Percentiles rank a stretch among this genome's conserved stretches.
Evolutionary conservation across 2,888 invertebrate genomes (phyloP).

Genomic region (Heteromurus nitidus): DNA sequence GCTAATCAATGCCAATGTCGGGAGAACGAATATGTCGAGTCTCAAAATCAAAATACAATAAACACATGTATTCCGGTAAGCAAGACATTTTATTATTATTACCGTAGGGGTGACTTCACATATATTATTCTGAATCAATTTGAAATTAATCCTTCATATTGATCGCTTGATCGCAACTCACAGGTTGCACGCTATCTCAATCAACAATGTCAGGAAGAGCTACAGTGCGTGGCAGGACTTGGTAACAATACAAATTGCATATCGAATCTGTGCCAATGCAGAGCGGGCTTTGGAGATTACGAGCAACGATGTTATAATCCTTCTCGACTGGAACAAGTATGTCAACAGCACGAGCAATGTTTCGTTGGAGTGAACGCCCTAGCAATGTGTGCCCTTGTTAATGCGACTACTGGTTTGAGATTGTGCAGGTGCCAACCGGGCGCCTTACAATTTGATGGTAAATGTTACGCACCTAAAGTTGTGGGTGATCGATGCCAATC

Average conservation of each 20-base stretch:
- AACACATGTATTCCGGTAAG: background rate
- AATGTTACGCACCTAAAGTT: slow-evolving; percentile 30
- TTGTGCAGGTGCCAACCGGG: slow-evolving; percentile 35
- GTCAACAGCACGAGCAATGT: slow-evolving; percentile 29
- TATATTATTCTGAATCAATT: background rate
- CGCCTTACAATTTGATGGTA: background rate
- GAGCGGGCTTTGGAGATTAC: background rate
- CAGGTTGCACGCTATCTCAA: slow-evolving; percentile 17
- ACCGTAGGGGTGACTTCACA: background rate
- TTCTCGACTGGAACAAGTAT: slow-evolving; percentile 22
- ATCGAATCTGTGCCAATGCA: slow-evolving; percentile 25
- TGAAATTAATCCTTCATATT: background rate
- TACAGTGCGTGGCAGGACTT: slow-evolving; percentile 22
- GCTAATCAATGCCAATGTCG: background rate
- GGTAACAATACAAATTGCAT: background rate
- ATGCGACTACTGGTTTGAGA: background rate
- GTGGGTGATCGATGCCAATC: slow-evolving; percentile 25
- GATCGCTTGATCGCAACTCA: background rate
- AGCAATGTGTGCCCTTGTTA: slow-evolving; percentile 4
- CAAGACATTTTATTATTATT: background rate
- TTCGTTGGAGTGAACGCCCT: slow-evolving; percentile 24
- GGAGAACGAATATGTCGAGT: background rate
- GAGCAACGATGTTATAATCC: slow-evolving; percentile 27
- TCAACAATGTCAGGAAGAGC: background rate
- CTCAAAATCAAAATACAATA: background rate